Evolutionary conservation across 1,140 invertebrate species (phyloP), one percentile per base, ranked within the genome.

Genomic region (Apis laboriosa): DNA sequence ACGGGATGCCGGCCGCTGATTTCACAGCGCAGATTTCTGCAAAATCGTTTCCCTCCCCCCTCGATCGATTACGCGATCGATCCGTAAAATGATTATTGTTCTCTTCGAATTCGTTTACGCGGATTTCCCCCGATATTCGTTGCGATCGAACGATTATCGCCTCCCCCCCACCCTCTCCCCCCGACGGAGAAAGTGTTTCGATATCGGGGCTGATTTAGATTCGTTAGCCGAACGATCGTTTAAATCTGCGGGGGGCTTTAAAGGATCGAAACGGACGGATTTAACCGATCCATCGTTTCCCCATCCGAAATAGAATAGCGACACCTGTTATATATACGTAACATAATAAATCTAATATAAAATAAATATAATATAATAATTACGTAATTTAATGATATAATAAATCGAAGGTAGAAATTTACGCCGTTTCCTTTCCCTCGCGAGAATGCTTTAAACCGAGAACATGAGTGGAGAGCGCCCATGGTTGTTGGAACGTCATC

Each of bases 401-500:
- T 24, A 24, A 24, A 34, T 21, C 63, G n/a, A 28, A 64, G 49
- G 34, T 34, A 4, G 34, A 43, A 43, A 56, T 34, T 34, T 34
- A 28, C 28, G 28, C 28, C 34, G 34, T 43, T 34, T 34, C 2
- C 34, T 43, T 43, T 43, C 5, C 34, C 34, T 2, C 34, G 28
- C 24, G 24, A 24, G 24, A 24, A 24, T 24, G 24, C 24, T 28
- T 1, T 1, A 3, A 34, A 34, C 2, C 34, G 34, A 34, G 3
- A 34, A 34, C 34, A 34, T 34, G 2, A 34, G 3, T 34, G 34
- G 28, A 28, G 24, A 24, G 24, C 24, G 24, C 24, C 24, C 0
- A 24, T 24, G 24, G 24, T n/a, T n/a, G 28, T 34, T 1, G 56
- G 77, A 74, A 34, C 61, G 67, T 78, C 80, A 64, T 83, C 80